These are phyloP conservation scores for Tursiops truncatus DNA, from an alignment of 2,113 vertebrate genomes.

Conservation along the genomic window DNA sequence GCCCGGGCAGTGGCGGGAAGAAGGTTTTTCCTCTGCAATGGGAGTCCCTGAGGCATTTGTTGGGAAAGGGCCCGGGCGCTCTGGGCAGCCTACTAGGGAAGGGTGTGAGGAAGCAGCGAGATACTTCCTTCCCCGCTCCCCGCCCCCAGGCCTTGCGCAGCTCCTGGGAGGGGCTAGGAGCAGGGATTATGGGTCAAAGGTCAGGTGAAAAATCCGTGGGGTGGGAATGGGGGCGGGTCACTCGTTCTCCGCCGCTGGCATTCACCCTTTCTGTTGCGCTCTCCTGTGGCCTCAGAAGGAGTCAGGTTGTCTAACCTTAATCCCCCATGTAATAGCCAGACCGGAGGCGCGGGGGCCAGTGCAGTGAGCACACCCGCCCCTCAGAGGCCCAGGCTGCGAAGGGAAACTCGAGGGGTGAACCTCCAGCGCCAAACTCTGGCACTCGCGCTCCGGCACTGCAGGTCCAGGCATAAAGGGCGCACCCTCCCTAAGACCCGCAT, in stretches of 20 bases:
- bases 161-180: conserved; percentile 20
- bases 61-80: conserved; percentile 63
- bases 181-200: conserved; percentile 65
- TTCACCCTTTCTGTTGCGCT: neutral
- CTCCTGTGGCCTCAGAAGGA: neutral
- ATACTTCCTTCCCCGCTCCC: neutral
- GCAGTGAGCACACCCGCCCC: neutral
- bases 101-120: conserved; percentile 51
- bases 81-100: conserved; percentile 45
- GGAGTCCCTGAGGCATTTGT: conserved; percentile 63
- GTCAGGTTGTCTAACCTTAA: conserved; percentile 29
- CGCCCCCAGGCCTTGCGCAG: neutral
- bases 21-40: conserved; percentile 25
- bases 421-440: neutral
- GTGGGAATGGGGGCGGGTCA: conserved; percentile 25
- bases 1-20: neutral
- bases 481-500: neutral
- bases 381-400: neutral
- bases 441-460: neutral
- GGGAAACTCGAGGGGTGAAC: neutral
- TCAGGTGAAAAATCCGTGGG: conserved; percentile 53
- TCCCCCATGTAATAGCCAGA: neutral
- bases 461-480: neutral
- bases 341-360: neutral
- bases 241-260: neutral